Conservation (phyloP, 1,140 invertebrate genomes). For the Drosophila burlai region DNA sequence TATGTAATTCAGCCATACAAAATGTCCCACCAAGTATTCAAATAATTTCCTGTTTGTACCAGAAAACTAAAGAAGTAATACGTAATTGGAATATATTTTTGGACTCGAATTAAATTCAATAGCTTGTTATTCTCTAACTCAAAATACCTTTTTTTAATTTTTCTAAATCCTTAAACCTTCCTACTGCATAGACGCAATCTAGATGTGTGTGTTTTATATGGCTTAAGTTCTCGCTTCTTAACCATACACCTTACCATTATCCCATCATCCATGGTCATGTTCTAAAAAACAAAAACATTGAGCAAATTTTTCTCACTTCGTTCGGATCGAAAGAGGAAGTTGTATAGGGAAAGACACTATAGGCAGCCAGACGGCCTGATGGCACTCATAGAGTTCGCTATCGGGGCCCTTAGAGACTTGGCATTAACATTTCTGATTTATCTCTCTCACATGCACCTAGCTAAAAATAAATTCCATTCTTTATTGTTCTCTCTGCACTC, state of each 20-base stretch:
- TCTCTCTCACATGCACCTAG: slow-evolving; percentile 72
- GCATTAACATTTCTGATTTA: slow-evolving; percentile 42
- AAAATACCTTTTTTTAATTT: too few species aligned
- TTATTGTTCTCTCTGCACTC: slow-evolving; percentile 51
- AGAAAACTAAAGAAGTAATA: background rate
- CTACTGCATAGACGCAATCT: slow-evolving; percentile 39
- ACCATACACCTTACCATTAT: slow-evolving; percentile 40
- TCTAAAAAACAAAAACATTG: slow-evolving; percentile 45
- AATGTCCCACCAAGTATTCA: slow-evolving; percentile 18
- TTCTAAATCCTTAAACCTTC: background rate
- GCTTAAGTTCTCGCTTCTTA: slow-evolving; percentile 35
- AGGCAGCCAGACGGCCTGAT: slow-evolving; percentile 16
- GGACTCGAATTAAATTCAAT: background rate
- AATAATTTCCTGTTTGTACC: background rate
- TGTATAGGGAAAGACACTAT: slow-evolving; percentile 19
- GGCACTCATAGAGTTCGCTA: slow-evolving; percentile 62
- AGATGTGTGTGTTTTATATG: slow-evolving; percentile 22
- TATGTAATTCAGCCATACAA: background rate
- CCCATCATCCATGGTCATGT: slow-evolving; percentile 29
- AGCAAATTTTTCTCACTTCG: slow-evolving; percentile 85
- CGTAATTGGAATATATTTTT: background rate
- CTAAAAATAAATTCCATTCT: slow-evolving; percentile 33
- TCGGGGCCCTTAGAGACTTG: slow-evolving; percentile 55
- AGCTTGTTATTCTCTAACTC: background rate
- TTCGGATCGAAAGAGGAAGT: slow-evolving; percentile 65